Evolutionary conservation across 2,113 vertebrate species (phyloP).

Genomic region (Mellivora capensis): DNA sequence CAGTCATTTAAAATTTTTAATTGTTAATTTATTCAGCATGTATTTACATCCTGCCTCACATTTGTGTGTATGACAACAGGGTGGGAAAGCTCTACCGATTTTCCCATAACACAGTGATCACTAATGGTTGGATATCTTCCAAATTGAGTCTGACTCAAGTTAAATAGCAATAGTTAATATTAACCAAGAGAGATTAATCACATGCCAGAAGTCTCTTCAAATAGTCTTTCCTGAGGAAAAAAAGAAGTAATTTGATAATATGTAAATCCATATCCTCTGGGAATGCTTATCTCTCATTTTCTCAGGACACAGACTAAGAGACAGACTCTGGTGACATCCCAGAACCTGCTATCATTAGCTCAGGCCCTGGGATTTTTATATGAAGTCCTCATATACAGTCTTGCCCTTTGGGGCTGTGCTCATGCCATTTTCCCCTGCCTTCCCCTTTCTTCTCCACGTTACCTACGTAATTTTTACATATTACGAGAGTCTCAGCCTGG

Average conservation of each 20-base stretch:
- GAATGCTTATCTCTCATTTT: slow-evolving; percentile 4
- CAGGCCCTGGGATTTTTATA: not conserved
- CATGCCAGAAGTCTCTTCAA: not conserved
- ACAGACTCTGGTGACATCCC: not conserved
- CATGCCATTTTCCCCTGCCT: not conserved
- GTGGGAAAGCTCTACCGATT: not conserved
- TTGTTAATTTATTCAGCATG: not conserved
- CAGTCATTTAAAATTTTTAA: not conserved
- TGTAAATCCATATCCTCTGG: not conserved
- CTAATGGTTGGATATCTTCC: not conserved
- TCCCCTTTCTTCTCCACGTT: not conserved
- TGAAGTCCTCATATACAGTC: not conserved
- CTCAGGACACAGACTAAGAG: not conserved
- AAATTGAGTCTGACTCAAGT: not conserved
- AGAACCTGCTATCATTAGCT: not conserved
- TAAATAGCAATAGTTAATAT: not conserved
- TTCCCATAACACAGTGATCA: not conserved
- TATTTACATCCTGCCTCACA: not conserved
- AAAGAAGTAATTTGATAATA: slow-evolving; percentile 3
- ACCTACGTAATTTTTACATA: not conserved
- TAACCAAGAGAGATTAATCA: slow-evolving; percentile 33
- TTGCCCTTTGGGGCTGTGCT: not conserved
- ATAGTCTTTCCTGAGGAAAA: slow-evolving; percentile 17
- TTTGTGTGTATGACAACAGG: not conserved
- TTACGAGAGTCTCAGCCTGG: not conserved